Evolutionary conservation across 2,888 invertebrate genomes (phyloP), one percentile per base, ranked within the genome.

Genomic region (Drosophila nr. fundita): DNA sequence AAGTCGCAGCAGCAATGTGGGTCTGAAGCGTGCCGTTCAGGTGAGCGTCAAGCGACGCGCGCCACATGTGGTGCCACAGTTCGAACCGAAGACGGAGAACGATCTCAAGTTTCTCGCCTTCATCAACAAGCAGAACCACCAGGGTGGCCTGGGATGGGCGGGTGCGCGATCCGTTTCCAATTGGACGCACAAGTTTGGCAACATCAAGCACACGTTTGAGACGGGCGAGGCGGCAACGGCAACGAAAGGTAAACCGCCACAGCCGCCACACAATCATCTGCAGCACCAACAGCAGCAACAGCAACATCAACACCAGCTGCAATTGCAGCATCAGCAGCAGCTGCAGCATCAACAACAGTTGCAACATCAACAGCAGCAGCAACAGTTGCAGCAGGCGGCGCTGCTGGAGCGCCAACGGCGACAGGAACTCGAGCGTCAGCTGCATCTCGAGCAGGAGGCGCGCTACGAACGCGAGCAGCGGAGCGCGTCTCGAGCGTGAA

Each of bases 71-170:
- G 95, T 96, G 42, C 96, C 96, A 0, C 94, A 94, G 2, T 96
- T 97, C 81, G 95, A 95, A 78, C 96, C 97, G 0, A 97, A 96
- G 92, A 97, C 97, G 0, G 97, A 97, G 60, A 97, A 96, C 85
- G 98, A 98, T 91, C 94, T 95, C 63, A 97, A 97, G 90, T 97
- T 97, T 90, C 93, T 97, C 58, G 97, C 97, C 0, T 96, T 98
- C 82, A 95, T 98, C 90, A 96, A 96, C 78, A 96, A 96, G 87
- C 95, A 96, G 78, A 96, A 95, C 87, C 94, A 95, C 52, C 94
- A 93, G 42, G 91, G 92, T 2, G 92, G 92, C 2, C 64, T 91
- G 3, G 91, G 91, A n/a, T 93, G 92, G 92, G 92, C 86, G 72
- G 91, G 76, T 4, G 85, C 83, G 54, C 92, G 92, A 50, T 93